A percentile compares a stretch with the other conserved stretches of the same genome.
Conservation (phyloP, 2,113 vertebrate genomes). For the Lamprotornis superbus region DNA sequence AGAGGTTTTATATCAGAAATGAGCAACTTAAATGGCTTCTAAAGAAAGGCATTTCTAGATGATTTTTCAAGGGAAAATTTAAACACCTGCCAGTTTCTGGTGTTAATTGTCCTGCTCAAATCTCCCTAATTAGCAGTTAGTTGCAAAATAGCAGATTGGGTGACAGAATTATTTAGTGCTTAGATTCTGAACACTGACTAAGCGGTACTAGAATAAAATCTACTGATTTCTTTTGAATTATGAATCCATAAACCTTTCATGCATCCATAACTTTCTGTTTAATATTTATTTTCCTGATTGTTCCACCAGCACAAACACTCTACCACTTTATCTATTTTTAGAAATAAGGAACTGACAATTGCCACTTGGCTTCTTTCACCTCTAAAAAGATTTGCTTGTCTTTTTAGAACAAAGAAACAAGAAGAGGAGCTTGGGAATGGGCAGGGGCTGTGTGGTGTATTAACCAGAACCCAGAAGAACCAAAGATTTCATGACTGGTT, state of each 20-base stretch:
- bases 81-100: neutral
- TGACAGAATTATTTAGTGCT: neutral
- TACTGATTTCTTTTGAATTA: neutral
- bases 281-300: neutral
- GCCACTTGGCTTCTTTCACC: neutral
- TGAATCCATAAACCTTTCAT: neutral
- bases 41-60: neutral
- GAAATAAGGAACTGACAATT: neutral
- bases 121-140: neutral
- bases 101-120: neutral
- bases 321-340: neutral
- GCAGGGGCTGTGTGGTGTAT: no score
- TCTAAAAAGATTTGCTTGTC: neutral
- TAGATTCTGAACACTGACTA: neutral
- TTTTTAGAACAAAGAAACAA: neutral
- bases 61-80: neutral
- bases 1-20: neutral
- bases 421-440: neutral
- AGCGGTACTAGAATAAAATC: neutral
- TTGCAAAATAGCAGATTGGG: neutral
- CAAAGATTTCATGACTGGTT: rapidly evolving
- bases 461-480: neutral
- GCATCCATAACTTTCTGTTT: neutral
- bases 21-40: neutral
- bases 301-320: neutral